Base-by-base conservation (phyloP, 2,113 vertebrate genomes). In the Perognathus longimembris region DNA sequence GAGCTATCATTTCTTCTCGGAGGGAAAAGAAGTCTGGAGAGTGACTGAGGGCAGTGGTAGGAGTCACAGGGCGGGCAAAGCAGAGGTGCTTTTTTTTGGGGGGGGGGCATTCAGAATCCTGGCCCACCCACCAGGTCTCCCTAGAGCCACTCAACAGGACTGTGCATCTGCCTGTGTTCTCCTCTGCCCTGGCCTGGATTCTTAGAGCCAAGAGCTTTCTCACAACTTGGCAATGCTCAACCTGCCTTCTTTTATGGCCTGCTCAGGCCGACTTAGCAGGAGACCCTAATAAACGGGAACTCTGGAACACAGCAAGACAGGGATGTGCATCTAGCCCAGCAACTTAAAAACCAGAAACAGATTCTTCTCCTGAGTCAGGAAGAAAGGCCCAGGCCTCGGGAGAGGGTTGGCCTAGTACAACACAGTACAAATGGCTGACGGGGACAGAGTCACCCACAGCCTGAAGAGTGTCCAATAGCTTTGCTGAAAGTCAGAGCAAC, bases 51-150 rank as follows among this genome's bases (percentile, higher is more conserved):
- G 3, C 4, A 0, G 7, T 59, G 15, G 20, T 21, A 18, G 4
- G 0, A 34, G 38, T 12, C 45, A 1, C 26, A 0, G 0, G 3
- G 0, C 8, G 32, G 10, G 14, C n/a, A n/a, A n/a, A n/a, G n/a
- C n/a, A n/a, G n/a, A n/a, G n/a, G 45, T 45, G 45, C 4, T 54
- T 54, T 7, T 17, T 54, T 54, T 54, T 54, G 50, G 11, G 50
- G 14, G 50, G 11, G 15, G 50, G 15, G 14, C 17, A 15, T 14
- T 7, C n/a, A 64, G 7, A 36, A 36, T 20, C 45, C 71, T 12
- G 5, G 45, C 22, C 22, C 6, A 0, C 14, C 28, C 22, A 1
- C 59, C 14, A 2, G 6, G 20, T 21, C 11, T 57, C 20, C 45
- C 4, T 20, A 6, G 9, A 57, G 0, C 0, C 7, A 45, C 18